phyloP scores from a whole-genome alignment of 1,140 invertebrate species.

The Drosophila busckii region DNA sequence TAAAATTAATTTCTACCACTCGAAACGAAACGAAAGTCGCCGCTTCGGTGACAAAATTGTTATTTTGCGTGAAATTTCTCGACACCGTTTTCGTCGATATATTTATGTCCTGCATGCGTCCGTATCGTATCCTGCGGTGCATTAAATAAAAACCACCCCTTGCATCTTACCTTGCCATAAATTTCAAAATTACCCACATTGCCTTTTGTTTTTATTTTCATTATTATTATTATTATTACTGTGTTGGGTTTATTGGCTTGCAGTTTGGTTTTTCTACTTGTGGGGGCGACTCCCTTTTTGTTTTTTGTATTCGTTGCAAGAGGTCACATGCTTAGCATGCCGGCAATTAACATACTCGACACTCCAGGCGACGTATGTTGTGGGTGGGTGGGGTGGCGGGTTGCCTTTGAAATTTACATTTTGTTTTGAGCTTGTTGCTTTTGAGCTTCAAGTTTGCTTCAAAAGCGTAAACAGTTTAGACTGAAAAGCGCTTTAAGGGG shows the following conservation, averaged over 20 bases:
- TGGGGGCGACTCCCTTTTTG: background rate
- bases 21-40: conserved; percentile 41
- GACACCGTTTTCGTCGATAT: conserved; percentile 23
- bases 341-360: conserved; percentile 61
- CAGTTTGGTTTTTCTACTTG: conserved; percentile 13
- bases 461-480: conserved; percentile 51
- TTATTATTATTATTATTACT: conserved; percentile 20
- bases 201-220: conserved; percentile 13
- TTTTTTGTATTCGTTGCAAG: background rate
- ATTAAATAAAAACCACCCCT: conserved; percentile 48
- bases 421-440: conserved; percentile 33
- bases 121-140: conserved; percentile 25
- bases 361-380: too few relatives aligned
- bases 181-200: conserved; percentile 63
- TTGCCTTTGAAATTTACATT: conserved; percentile 60
- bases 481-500: conserved; percentile 12
- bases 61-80: conserved; percentile 65
- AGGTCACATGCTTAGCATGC: conserved; percentile 61
- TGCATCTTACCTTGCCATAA: conserved; percentile 30
- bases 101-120: too few relatives aligned
- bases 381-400: conserved; percentile 37
- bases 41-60: conserved; percentile 42
- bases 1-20: conserved; percentile 72
- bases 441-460: conserved; percentile 28
- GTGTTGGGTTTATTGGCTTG: conserved; percentile 55